A percentile compares a stretch with the other conserved stretches of the same genome.
phyloP scores from a whole-genome alignment of 2,797 vertebrate genomes.

The Tokudaia tokunoshimensis region DNA sequence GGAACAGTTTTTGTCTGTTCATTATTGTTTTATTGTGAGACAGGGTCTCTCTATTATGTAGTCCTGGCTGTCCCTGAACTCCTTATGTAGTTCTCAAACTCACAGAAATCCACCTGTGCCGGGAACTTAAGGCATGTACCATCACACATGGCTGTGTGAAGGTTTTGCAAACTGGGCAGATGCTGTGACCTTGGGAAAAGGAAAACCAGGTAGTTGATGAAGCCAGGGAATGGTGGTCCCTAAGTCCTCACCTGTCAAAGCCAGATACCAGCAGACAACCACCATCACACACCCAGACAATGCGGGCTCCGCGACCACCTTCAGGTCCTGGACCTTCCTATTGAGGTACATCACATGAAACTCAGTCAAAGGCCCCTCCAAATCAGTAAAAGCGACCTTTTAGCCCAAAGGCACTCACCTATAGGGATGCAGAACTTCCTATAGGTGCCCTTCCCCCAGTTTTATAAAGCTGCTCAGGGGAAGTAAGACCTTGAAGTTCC shows the following conservation, averaged over 20 bases:
- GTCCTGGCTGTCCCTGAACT: neutral
- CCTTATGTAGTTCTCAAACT: neutral
- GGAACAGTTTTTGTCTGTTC: neutral
- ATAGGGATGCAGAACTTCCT: constrained; percentile 86
- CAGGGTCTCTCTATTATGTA: neutral
- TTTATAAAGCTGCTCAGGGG: constrained; percentile 89
- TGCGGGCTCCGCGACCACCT: constrained; percentile 94
- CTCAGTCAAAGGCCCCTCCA: too few relatives aligned
- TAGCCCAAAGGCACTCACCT: constrained; percentile 84
- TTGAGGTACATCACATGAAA: neutral
- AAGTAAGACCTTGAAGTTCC: constrained; percentile 86
- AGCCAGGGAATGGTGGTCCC: neutral
- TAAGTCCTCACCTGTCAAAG: constrained; percentile 92
- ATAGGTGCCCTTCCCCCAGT: neutral
- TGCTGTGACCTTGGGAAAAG: neutral
- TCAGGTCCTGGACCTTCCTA: constrained; percentile 96
- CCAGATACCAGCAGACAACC: constrained; percentile 94
- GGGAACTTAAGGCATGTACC: neutral
- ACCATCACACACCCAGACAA: constrained; percentile 95
- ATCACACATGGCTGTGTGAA: neutral
- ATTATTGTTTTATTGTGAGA: neutral
- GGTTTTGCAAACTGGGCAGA: neutral
- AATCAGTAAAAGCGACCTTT: neutral
- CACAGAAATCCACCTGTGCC: too few relatives aligned
- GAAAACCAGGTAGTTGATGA: neutral